These are phyloP conservation scores for Coracopsis vasa DNA, from an alignment of 2,113 vertebrate genomes.

Conservation along the genomic window DNA sequence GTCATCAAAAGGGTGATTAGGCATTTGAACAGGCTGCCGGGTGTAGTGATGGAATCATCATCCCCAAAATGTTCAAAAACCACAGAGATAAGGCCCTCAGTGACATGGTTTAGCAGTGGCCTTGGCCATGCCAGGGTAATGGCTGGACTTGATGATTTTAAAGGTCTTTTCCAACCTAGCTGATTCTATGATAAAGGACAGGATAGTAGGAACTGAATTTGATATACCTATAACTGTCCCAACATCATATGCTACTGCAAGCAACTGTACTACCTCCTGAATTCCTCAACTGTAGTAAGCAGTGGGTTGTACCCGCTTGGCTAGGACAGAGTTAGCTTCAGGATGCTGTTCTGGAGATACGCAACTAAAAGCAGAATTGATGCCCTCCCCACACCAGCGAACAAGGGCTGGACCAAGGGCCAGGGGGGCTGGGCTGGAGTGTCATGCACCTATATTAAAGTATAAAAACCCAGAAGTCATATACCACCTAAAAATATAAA, in stretches of 20 bases:
- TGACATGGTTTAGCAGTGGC: neutral
- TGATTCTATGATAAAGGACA: neutral
- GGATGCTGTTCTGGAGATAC: neutral
- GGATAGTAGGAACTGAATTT: neutral
- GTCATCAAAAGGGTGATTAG: neutral
- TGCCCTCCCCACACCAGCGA: accelerated
- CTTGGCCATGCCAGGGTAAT: neutral
- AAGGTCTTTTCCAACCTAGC: neutral
- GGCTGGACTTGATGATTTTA: neutral
- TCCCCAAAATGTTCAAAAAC: neutral
- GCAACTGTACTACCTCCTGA: neutral
- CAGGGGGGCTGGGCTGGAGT: too few relatives aligned
- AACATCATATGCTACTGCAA: neutral
- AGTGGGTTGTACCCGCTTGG: neutral
- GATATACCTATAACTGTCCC: neutral
- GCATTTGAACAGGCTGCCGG: neutral
- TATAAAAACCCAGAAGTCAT: neutral
- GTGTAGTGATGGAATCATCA: neutral
- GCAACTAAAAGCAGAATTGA: accelerated
- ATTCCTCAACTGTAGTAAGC: neutral
- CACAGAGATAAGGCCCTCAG: neutral
- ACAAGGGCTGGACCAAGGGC: neutral
- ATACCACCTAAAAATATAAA: neutral
- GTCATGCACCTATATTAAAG: neutral
- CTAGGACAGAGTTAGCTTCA: neutral